Base-by-base conservation (phyloP, 2,888 invertebrate species). In the Phania funesta region DNA sequence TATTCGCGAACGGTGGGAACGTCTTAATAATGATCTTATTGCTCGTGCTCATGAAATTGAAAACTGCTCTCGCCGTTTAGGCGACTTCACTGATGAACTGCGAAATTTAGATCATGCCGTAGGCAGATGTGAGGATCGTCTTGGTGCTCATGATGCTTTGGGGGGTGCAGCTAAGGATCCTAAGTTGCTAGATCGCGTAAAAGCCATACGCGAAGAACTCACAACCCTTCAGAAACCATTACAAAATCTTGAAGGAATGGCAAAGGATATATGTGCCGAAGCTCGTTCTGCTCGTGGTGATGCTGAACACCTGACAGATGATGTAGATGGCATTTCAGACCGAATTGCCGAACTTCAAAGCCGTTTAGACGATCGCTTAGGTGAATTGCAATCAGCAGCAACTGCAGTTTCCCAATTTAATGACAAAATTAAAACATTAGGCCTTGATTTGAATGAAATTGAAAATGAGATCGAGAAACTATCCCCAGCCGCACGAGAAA, bases 1-100 rank as follows among this genome's bases (percentile, higher is more conserved):
- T 85, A 94, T 98, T 90, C 97, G 96, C 91, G 95, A 95, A 84
- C 93, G 97, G 85, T 98, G 98, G 98, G 97, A 98, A 87, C 94
- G 94, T 86, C 93, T 99, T 8, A 97, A 97, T 90, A 96, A 96
- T 87, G 96, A 95, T 92, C 85, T 91, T 6, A 87, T 90, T 75
- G 86, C 87, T 11, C 88, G 90, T 5, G 89, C 91, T 7, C 90
- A 91, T 77, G 91, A 90, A 81, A 88, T 91, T 68, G 98, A 98
- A 91, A 96, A 96, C 60, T 95, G 96, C 44, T 94, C 95, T 0
- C 94, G 96, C 74, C 94, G 95, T 85, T 92, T 98, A 71, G 94
- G 95, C 67, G 97, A 98, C 86, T 96, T 97, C 89, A 94, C 94
- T 58, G 98, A 98, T 88, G 95, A 95, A 80, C 92, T 96, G 13